These are phyloP conservation scores for Thalassarche chlororhynchos DNA, from an alignment of 2,113 vertebrate genomes.

Conservation along the genomic window DNA sequence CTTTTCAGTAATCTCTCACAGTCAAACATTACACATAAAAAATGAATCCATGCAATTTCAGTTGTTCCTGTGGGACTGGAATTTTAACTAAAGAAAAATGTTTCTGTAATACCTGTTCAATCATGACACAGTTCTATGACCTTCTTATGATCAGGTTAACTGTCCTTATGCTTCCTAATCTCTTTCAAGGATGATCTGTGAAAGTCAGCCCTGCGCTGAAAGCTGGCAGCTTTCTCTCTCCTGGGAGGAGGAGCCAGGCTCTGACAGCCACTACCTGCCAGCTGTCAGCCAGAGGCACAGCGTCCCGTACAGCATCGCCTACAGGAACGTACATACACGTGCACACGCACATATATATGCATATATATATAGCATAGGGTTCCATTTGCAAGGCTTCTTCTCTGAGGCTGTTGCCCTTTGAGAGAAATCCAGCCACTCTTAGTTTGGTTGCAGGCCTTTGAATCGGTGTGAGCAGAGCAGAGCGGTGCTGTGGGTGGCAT, in stretches of 20 bases:
- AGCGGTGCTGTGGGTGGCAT: background rate
- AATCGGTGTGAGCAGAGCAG: background rate
- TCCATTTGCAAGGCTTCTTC: background rate
- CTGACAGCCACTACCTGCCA: background rate
- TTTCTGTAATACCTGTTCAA: background rate
- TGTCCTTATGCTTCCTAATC: background rate
- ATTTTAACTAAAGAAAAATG: background rate
- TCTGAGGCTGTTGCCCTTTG: background rate
- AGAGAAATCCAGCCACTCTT: background rate
- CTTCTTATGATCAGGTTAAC: background rate
- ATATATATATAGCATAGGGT: background rate
- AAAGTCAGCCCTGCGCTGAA: background rate
- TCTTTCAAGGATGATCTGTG: background rate
- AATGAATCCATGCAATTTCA: background rate
- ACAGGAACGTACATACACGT: rapidly evolving
- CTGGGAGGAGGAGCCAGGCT: background rate
- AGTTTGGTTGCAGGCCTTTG: background rate
- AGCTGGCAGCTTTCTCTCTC: background rate
- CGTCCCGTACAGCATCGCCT: background rate
- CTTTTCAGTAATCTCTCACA: background rate
- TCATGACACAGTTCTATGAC: background rate
- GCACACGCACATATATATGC: rapidly evolving
- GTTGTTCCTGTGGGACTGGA: background rate
- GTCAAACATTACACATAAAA: background rate
- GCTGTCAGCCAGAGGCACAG: background rate